These are phyloP conservation scores for Caenorhabditis sp. DNA, from an alignment of 2,888 invertebrate species.

Conservation along the genomic window DNA sequence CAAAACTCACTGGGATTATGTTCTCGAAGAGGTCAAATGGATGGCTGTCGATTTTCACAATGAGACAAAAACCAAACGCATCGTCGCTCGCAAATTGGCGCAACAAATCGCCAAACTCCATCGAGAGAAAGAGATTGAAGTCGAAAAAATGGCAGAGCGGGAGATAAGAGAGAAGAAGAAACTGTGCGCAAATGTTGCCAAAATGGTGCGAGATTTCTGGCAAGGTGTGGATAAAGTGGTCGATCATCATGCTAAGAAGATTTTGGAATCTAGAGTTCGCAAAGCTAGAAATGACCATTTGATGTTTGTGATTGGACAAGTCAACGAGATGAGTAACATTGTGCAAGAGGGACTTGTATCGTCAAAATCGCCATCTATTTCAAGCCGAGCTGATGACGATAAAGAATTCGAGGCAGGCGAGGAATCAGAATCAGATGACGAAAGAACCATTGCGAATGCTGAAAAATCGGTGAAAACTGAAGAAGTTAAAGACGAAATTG, in stretches of 20 bases:
- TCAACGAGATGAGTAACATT: constrained; percentile 82
- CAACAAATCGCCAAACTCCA: constrained; percentile 40
- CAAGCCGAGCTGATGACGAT: constrained; percentile 14
- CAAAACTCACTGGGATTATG: constrained; percentile 97
- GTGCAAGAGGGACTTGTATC: constrained; percentile 60
- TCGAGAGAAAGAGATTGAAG: constrained; percentile 84
- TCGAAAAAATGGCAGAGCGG: constrained; percentile 85
- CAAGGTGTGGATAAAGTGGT: constrained; percentile 88
- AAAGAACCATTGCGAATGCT: constrained; percentile 54
- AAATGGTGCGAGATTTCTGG: constrained; percentile 94
- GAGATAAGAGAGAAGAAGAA: constrained; percentile 77
- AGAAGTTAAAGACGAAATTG: constrained; percentile 80
- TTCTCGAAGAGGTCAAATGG: constrained; percentile 97
- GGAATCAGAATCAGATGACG: constrained; percentile 55
- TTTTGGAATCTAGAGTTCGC: constrained; percentile 91
- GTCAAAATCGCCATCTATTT: constrained; percentile 48
- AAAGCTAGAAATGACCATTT: constrained; percentile 93
- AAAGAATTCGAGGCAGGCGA: constrained; percentile 25
- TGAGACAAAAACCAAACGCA: constrained; percentile 95
- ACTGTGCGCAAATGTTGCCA: constrained; percentile 85
- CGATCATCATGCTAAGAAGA: constrained; percentile 74
- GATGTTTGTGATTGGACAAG: constrained; percentile 96
- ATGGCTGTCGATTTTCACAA: constrained; percentile 95
- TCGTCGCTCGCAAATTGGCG: constrained; percentile 46
- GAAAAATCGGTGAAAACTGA: constrained; percentile 74